Evolutionary conservation across 2,113 vertebrate genomes (phyloP).

Genomic region (Mobula birostris): DNA sequence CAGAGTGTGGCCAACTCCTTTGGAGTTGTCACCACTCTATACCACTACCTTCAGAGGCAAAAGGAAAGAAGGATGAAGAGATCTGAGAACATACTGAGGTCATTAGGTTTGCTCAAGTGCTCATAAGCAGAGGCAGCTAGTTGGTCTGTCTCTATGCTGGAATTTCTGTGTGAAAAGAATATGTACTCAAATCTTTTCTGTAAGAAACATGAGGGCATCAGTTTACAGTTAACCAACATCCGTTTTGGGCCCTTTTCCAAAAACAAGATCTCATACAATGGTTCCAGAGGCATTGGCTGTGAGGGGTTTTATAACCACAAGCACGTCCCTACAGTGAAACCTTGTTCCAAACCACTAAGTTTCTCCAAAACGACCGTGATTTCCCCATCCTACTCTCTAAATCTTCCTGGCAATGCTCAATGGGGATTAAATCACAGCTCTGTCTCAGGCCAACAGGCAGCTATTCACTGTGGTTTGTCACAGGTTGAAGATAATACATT

Average conservation of each 20-base stretch:
- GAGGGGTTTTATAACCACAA: neutral
- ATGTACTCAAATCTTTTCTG: neutral
- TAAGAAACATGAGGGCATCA: neutral
- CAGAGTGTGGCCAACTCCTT: neutral
- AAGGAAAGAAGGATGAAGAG: neutral
- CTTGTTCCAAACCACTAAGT: neutral
- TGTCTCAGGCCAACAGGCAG: neutral
- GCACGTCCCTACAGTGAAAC: neutral
- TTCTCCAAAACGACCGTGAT: neutral
- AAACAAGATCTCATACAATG: neutral
- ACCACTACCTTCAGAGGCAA: neutral
- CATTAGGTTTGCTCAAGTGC: neutral
- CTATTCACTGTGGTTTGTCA: neutral
- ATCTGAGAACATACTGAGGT: neutral
- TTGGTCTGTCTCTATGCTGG: neutral
- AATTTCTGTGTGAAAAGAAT: neutral
- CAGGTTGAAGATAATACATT: neutral
- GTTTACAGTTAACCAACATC: neutral
- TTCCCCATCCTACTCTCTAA: neutral
- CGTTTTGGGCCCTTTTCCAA: neutral
- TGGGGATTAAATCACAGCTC: slow-evolving; percentile 12
- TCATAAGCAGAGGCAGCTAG: neutral
- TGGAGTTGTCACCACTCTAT: neutral
- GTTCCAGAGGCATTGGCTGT: neutral
- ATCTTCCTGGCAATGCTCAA: neutral